phyloP scores from a whole-genome alignment of 1,140 invertebrate species.

The Littorina saxatilis region DNA sequence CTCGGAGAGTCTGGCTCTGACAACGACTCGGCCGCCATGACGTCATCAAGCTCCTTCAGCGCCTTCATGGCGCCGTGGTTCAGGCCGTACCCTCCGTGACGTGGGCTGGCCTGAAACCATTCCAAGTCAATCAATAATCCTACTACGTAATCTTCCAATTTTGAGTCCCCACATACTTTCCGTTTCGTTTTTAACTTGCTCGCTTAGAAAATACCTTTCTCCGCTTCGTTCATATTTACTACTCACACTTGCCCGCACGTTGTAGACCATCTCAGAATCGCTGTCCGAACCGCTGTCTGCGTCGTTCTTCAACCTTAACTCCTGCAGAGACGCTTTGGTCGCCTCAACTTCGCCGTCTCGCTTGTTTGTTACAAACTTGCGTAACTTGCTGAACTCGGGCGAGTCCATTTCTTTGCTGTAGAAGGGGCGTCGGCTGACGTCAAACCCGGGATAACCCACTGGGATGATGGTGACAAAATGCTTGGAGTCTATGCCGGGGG shows the following conservation, averaged over 20 bases:
- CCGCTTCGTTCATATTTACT: too few relatives aligned
- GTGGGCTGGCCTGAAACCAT: not conserved
- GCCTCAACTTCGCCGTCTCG: not conserved
- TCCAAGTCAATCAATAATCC: not conserved
- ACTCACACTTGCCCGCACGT: not conserved
- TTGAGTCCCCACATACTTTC: too few relatives aligned
- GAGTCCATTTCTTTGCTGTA: constrained; percentile 40
- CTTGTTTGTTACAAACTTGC: constrained; percentile 22
- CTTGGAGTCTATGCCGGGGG: constrained; percentile 17
- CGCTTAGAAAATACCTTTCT: too few relatives aligned
- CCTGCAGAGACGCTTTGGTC: not conserved
- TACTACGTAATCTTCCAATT: too few relatives aligned
- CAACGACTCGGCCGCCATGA: constrained; percentile 62
- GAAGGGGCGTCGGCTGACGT: constrained; percentile 30
- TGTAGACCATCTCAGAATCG: constrained; percentile 1
- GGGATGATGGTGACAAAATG: constrained; percentile 53
- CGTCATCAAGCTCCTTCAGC: constrained; percentile 70
- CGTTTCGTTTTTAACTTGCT: too few relatives aligned
- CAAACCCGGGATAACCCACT: constrained; percentile 45
- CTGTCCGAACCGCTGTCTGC: constrained; percentile 17
- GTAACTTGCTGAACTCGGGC: constrained; percentile 36
- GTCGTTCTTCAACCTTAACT: not conserved
- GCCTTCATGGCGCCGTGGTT: constrained; percentile 63
- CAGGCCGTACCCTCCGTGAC: not conserved
- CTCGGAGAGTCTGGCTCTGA: constrained; percentile 47